Conservation (phyloP, 2,797 vertebrate genomes). For the Schizopygopsis pylzovi region DNA sequence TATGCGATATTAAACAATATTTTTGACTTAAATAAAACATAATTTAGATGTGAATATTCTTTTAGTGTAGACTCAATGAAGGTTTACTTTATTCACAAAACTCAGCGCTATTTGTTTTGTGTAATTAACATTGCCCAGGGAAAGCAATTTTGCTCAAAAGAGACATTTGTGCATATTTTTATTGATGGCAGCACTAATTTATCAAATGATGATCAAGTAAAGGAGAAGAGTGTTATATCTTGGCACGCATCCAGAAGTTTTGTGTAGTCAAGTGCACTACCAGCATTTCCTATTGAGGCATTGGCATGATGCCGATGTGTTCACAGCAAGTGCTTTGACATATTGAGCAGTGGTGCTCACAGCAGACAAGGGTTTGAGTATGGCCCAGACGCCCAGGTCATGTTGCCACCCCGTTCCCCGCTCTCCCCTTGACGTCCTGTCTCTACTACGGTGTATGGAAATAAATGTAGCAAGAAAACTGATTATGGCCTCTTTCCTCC, state of each 20-base stretch:
- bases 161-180: conserved; percentile 15
- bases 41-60: neutral
- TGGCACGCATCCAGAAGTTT: neutral
- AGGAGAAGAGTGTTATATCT: neutral
- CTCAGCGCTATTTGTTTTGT: neutral
- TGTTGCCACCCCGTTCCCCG: neutral
- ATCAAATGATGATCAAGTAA: conserved; percentile 22
- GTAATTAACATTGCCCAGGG: neutral
- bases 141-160: neutral
- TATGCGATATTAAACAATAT: neutral
- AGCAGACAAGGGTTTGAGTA: neutral
- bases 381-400: neutral
- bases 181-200: neutral
- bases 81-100: neutral
- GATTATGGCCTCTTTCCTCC: neutral
- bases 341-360: neutral
- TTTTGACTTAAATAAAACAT: neutral
- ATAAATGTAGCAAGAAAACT: neutral
- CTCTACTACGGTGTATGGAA: neutral
- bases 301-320: neutral
- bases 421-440: neutral
- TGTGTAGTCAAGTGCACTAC: neutral
- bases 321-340: neutral
- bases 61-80: neutral
- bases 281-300: neutral